Base-by-base conservation (phyloP, 37 sponge, comb jelly and placozoan genomes). In the Diacarnus erythraeanus region DNA sequence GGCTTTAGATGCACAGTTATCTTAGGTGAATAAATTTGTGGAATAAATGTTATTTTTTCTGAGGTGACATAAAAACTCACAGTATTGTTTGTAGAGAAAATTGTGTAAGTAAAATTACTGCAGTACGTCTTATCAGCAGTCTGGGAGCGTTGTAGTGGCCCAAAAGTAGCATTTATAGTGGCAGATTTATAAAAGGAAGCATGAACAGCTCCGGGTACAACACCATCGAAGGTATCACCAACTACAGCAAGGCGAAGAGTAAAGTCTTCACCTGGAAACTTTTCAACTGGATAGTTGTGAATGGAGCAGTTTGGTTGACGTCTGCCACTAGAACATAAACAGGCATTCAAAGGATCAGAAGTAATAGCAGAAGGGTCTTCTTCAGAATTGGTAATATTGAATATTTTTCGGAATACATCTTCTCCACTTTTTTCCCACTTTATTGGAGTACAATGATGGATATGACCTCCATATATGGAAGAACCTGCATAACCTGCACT, bases 281-380 rank as follows among this genome's bases (percentile, higher is more conserved):
- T n/a, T n/a, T 29, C 31, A 8, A 63, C 20, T 23, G 8, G 6
- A 29, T 63, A 29, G 31, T n/a, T 8, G 18, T 29, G n/a, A 20
- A 20, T 4, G 18, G 64, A 9, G 64, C 64, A 63, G 31, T 63
- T 63, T 20, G 64, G 64, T n/a, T 23, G 64, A 30, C 64, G 26
- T 9, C 64, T 63, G 8, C 31, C 64, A 63, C 18, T 29, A 8
- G 18, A 30, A 29, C 64, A 63, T 8, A 63, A 63, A 29, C 64
- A 63, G 64, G 31, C 64, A 20, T 63, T 30, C 6, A 23, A 63
- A 29, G 64, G 64, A 63, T 63, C 64, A 30, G 64, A 63, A 63
- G 64, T 20, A 63, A 15, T 15, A 29, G 64, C 64, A 23, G 64
- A 63, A 30, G 64, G 64, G 31, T 63, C 64, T 8, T 20, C 31